Evolutionary conservation across 1,140 invertebrate genomes (phyloP), one percentile per base, ranked within the genome.

Genomic region (Macrobrachium nipponense): DNA sequence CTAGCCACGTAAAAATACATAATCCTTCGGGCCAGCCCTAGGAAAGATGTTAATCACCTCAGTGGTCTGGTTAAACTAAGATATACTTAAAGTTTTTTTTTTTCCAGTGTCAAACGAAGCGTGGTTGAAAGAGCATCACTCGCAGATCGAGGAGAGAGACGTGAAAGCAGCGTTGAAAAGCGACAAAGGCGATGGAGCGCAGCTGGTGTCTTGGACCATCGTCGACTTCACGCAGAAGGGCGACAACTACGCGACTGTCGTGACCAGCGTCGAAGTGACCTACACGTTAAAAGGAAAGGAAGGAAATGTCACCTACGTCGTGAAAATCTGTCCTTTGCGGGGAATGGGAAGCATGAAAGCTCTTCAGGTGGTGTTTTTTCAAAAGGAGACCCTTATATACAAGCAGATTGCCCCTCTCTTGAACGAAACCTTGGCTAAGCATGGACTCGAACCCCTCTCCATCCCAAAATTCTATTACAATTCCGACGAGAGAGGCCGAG

Each of bases 211-310:
- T 3, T 84, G 82, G 82, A 7, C 5, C 0, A 27, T 84, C n/a
- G 23, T 59, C 43, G 75, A 84, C 75, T 84, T 84, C 61, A 84
- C 82, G 17, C 60, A 84, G 61, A 77, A 79, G 62, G 82, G 82
- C n/a, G 82, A 84, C 75, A 84, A 84, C 64, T 84, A 78, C 43
- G 75, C 82, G n/a, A 66, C 36, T 23, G 18, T 84, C 18, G 82
- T 84, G 5, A 84, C 61, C 27, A 84, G 82, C 75, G 82, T 84
- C 44, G 23, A 61, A 17, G 82, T 84, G 10, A n/a, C 43, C 73
- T 84, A 27, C 59, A 23, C 36, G 23, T 23, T 84, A 51, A 23
- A 36, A 8, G 75, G 76, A 2, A 0, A 58, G 18, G 17, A 59
- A 11, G 27, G 20, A 7, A 5, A 51, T 6, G 23, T 23, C 7